Evolutionary conservation across 2,113 vertebrate genomes (phyloP).

Genomic region (Otus sunia): DNA sequence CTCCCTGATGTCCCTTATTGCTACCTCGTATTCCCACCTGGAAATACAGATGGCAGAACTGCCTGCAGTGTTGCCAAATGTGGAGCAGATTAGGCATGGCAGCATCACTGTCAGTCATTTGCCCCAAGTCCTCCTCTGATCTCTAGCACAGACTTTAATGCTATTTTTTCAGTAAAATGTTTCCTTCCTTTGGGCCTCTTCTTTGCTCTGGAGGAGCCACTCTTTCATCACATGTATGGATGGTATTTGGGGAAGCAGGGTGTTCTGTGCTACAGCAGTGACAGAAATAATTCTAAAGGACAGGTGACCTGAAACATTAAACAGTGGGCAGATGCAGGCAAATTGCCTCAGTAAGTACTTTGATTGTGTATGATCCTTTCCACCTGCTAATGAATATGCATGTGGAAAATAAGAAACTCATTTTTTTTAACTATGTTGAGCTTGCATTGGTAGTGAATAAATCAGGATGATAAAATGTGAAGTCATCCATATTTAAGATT

Average conservation of each 20-base stretch:
- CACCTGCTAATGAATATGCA: conserved; percentile 62
- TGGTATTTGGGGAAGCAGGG: neutral
- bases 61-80: neutral
- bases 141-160: neutral
- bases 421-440: conserved; percentile 36
- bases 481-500: conserved; percentile 48
- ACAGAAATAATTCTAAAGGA: conserved; percentile 40
- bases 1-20: neutral
- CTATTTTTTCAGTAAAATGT: neutral
- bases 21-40: neutral
- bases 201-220: neutral
- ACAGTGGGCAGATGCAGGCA: conserved; percentile 36
- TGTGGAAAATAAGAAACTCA: conserved; percentile 3
- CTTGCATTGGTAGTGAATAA: conserved; percentile 39
- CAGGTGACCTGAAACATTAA: conserved; percentile 48
- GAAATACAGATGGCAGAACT: conserved; percentile 13
- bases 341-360: conserved; percentile 47
- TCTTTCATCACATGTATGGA: neutral
- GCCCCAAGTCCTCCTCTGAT: neutral
- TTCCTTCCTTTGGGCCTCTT: neutral
- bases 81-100: neutral
- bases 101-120: neutral
- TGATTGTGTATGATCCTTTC: conserved; percentile 28
- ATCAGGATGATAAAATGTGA: conserved; percentile 50
- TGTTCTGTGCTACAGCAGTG: neutral